phyloP scores from a whole-genome alignment of 2,888 invertebrate genomes.

The Drosophila fungiperda region DNA sequence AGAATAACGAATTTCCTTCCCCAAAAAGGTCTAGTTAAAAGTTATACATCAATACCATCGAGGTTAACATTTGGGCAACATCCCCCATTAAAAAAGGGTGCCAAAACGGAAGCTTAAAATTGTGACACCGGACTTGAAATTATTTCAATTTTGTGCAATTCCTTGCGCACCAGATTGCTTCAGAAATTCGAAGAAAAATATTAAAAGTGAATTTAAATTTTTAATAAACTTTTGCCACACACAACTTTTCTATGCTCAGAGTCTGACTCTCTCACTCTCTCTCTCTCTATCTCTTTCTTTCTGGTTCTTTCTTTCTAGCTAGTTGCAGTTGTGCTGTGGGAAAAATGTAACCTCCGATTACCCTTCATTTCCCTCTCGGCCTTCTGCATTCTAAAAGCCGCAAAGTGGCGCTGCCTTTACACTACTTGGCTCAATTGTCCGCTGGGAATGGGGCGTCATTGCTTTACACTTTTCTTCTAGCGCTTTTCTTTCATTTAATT shows the following conservation, averaged over 20 bases:
- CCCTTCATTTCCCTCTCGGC: not conserved
- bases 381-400: conserved; percentile 46
- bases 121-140: conserved; percentile 81
- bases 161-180: conserved; percentile 61
- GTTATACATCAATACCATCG: conserved; percentile 67
- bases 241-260: conserved; percentile 46
- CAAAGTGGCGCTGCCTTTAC: conserved; percentile 67
- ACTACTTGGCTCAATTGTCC: conserved; percentile 57
- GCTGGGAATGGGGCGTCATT: conserved; percentile 68
- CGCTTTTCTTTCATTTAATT: conserved; percentile 80
- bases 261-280: conserved; percentile 1
- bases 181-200: conserved; percentile 26
- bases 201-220: conserved; percentile 79
- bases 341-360: conserved; percentile 22
- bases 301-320: conserved; percentile 1
- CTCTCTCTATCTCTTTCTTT: not conserved
- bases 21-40: conserved; percentile 46
- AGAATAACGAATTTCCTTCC: conserved; percentile 67
- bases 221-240: conserved; percentile 77
- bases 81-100: conserved; percentile 43
- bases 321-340: conserved; percentile 44
- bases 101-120: conserved; percentile 67
- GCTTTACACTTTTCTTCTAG: conserved; percentile 78
- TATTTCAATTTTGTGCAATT: conserved; percentile 80
- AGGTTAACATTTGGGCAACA: conserved; percentile 48